A percentile compares a stretch with the other conserved stretches of the same genome.
Evolutionary conservation across 1,140 invertebrate species (phyloP).

Genomic region (Drosophila erecta): DNA sequence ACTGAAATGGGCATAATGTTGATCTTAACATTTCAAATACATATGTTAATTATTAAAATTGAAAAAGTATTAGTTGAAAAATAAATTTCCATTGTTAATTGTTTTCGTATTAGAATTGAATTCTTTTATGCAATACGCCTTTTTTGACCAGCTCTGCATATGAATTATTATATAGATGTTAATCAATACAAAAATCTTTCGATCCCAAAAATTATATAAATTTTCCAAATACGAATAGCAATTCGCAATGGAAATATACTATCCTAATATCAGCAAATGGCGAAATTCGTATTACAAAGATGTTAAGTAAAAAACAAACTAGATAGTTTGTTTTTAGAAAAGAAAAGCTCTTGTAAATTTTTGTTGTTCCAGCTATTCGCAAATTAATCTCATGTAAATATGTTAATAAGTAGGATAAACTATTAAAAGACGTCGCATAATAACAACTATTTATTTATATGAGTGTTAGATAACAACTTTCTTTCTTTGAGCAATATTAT

Average conservation of each 20-base stretch:
- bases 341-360: neutral
- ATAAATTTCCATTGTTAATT: conserved; percentile 34
- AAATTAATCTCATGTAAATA: neutral
- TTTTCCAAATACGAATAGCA: no score
- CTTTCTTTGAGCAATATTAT: no score
- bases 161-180: conserved; percentile 16
- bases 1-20: conserved; percentile 4
- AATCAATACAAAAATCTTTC: neutral
- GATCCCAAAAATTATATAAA: neutral
- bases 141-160: neutral
- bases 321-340: neutral
- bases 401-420: conserved; percentile 13
- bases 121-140: neutral
- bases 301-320: neutral
- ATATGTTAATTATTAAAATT: conserved; percentile 2
- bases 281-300: conserved; percentile 6
- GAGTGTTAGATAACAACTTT: neutral
- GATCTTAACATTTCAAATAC: neutral
- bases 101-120: neutral
- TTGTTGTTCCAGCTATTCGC: neutral
- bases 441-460: neutral
- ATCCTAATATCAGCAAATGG: neutral
- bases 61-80: conserved; percentile 6
- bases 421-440: neutral
- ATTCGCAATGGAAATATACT: neutral